Evolutionary conservation across 2,113 vertebrate species (phyloP).

Genomic region (Sisor rabdophorus): DNA sequence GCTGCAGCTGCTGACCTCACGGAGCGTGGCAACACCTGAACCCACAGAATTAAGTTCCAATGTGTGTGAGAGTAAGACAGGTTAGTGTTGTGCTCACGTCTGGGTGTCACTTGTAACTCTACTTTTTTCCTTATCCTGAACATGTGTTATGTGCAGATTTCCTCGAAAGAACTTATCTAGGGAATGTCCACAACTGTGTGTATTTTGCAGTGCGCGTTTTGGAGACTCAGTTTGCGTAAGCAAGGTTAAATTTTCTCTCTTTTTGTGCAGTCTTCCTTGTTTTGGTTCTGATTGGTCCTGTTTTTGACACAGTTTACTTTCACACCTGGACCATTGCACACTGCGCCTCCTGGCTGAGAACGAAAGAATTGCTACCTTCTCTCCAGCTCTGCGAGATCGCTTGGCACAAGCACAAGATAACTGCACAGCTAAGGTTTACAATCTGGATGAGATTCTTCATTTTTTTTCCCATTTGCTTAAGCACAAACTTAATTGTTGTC

Average conservation of each 20-base stretch:
- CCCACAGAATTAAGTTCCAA: slow-evolving; percentile 45
- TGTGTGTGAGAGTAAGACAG: slow-evolving; percentile 51
- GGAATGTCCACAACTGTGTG: slow-evolving; percentile 90
- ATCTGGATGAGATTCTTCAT: background rate
- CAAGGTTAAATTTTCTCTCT: slow-evolving; percentile 43
- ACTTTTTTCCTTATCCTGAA: too few relatives aligned
- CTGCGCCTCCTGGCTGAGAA: slow-evolving; percentile 92
- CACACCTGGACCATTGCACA: slow-evolving; percentile 83
- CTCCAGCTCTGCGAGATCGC: slow-evolving; percentile 76
- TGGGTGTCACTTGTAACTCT: background rate
- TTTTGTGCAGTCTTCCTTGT: background rate
- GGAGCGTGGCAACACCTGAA: slow-evolving; percentile 57
- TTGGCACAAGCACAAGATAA: slow-evolving; percentile 79
- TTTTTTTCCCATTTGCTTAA: background rate
- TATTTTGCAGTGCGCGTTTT: slow-evolving; percentile 91
- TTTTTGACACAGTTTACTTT: slow-evolving; percentile 74
- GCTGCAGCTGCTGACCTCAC: slow-evolving; percentile 87
- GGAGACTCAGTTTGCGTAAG: slow-evolving; percentile 90
- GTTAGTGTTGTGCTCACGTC: slow-evolving; percentile 39
- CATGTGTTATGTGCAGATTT: slow-evolving; percentile 65
- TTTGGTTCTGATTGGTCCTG: background rate
- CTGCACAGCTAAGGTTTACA: slow-evolving; percentile 83
- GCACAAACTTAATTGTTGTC: background rate
- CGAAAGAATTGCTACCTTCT: slow-evolving; percentile 85
- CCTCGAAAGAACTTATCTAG: slow-evolving; percentile 77